Evolutionary conservation across 2,797 vertebrate genomes (phyloP), one percentile per base, ranked within the genome.

Genomic region (Rhyacichthys aspro): DNA sequence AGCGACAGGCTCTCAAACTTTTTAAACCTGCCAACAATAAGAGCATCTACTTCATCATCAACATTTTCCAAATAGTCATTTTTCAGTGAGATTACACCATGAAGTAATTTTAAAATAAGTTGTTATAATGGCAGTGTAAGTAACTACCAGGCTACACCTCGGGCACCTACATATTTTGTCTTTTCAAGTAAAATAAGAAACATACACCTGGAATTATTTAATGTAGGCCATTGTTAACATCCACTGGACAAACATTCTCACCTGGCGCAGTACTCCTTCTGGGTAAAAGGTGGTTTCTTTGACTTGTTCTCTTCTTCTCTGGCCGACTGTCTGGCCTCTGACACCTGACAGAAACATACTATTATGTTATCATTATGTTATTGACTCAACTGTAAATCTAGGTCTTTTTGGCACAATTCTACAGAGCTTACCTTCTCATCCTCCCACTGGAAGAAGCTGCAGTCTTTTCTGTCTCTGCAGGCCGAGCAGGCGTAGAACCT

Each of bases 391-490:
- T 16, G 2, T 16, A 18, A 7, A 37, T 3, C 48, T 3, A 37
- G 4, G 3, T 9, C 3, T 34, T 14, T 28, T 5, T 7, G 3
- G 3, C 1, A n/a, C 5, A 7, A 19, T 3, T 6, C 12, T 38
- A 19, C 5, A 15, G n/a, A 50, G 8, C 59, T 52, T 86, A 98
- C 96, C 93, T 95, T 97, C 52, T 98, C 97, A 75, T 96, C 91
- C 70, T 94, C 94, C 96, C 97, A 98, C 44, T 98, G 96, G 73
- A 99, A 99, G 45, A 99, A 98, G 55, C 71, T 92, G 78, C 96
- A 99, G 16, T 97, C 95, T 79, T 93, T 98, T 73, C 96, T 90
- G 80, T 97, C 97, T 62, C 97, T 92, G 69, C 96, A 98, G 41
- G 97, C 96, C 0, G 97, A 96, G 63, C 97, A 99, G 8, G 96